Evolutionary conservation across 2,888 invertebrate species (phyloP), one percentile per base, ranked within the genome.

Genomic region (Abscondita cerata): DNA sequence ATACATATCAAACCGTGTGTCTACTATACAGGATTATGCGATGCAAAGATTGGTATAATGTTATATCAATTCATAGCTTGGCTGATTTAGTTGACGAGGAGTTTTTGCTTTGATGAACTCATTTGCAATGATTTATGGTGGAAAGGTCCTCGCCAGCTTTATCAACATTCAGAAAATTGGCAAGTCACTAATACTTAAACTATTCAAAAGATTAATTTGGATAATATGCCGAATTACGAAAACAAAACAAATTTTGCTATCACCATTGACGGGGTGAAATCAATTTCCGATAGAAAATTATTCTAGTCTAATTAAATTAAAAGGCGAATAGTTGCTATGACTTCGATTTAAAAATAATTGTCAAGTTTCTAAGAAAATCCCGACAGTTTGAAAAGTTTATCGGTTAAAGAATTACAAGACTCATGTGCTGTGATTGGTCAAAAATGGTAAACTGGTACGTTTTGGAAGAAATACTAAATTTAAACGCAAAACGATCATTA

Each of bases 101-200:
- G 33, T n/a, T 33, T 57, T 12, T 15, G 18, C 50, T n/a, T n/a
- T 41, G 9, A 5, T 67, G 68, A 5, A 47, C 70, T 34, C 64
- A 71, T 38, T 4, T 66, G 31, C 66, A 68, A 48, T 33, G 62
- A 5, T 64, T 64, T 13, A 25, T 59, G 34, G 63, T 61, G 40
- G 47, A 60, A 9, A 15, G 67, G 15, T 57, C 16, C 16, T 6
- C 4, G 4, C 5, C 11, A 13, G 38, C 3, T 36, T 8, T 36
- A 11, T 36, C 36, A 2, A 36, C 11, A 36, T 13, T n/a, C 36
- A 36, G 12, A n/a, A n/a, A 2, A 36, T 36, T 36, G 36, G 36
- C 36, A 11, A 36, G 12, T n/a, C n/a, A n/a, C n/a, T n/a, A n/a
- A n/a, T n/a, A n/a, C n/a, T n/a, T n/a, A n/a, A n/a, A n/a, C n/a